These are phyloP conservation scores for Danio jaintianensis DNA, from an alignment of 2,797 vertebrate species.

Conservation along the genomic window DNA sequence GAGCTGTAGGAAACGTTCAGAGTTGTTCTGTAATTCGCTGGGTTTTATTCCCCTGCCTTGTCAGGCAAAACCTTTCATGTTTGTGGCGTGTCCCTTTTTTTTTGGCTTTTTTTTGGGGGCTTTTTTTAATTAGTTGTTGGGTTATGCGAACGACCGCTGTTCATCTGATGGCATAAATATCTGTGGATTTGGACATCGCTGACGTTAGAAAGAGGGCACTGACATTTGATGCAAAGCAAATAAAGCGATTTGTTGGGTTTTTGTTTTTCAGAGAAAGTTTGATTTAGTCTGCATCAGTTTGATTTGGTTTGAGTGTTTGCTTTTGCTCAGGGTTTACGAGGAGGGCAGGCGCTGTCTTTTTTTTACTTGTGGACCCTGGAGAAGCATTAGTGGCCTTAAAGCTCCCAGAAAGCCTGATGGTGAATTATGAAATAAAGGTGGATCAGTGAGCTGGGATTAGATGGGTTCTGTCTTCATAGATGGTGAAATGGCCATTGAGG, in stretches of 20 bases:
- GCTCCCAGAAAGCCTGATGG: slow-evolving; percentile 23
- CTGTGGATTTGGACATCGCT: slow-evolving; percentile 82
- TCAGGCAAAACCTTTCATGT: slow-evolving; percentile 79
- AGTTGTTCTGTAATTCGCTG: slow-evolving; percentile 80
- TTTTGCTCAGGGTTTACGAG: slow-evolving; percentile 52
- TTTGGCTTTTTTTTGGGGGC: slow-evolving; percentile 88
- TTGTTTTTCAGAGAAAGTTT: slow-evolving; percentile 81
- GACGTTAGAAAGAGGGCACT: slow-evolving; percentile 72
- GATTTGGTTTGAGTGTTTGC: slow-evolving; percentile 79
- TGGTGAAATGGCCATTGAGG: slow-evolving; percentile 9
- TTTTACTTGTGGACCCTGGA: slow-evolving; percentile 11
- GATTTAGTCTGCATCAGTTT: slow-evolving; percentile 80
- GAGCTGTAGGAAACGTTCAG: slow-evolving; percentile 66
- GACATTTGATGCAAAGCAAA: slow-evolving; percentile 85
- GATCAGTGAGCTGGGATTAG: slow-evolving; percentile 30
- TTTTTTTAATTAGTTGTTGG: slow-evolving; percentile 83
- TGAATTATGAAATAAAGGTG: slow-evolving; percentile 42
- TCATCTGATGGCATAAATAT: slow-evolving; percentile 81
- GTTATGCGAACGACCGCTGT: slow-evolving; percentile 72
- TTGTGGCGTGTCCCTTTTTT: slow-evolving; percentile 83
- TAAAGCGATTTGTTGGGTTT: slow-evolving; percentile 84
- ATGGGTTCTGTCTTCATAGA: slow-evolving; percentile 35
- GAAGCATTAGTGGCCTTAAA: slow-evolving; percentile 30
- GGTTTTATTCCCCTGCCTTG: slow-evolving; percentile 80
- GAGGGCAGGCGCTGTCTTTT: slow-evolving; percentile 25